These are phyloP conservation scores for Xiphophorus hellerii DNA, from an alignment of 2,113 vertebrate genomes.

Conservation along the genomic window DNA sequence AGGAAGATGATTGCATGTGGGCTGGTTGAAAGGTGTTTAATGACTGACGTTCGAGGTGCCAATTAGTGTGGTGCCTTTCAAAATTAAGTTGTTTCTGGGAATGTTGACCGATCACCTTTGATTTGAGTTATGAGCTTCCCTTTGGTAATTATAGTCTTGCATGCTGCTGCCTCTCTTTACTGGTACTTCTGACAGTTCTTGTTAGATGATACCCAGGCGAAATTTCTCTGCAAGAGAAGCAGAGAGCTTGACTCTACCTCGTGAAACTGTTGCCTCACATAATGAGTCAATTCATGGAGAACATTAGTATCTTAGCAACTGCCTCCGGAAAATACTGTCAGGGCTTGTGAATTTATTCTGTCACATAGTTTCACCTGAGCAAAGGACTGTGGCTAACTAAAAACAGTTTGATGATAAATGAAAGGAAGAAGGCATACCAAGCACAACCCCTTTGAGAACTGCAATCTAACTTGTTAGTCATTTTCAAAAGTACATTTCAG, in stretches of 20 bases:
- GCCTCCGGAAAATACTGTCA: conserved; percentile 46
- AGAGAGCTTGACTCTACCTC: conserved; percentile 46
- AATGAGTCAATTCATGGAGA: conserved; percentile 58
- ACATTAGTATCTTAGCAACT: conserved; percentile 72
- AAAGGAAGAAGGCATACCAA: conserved; percentile 24
- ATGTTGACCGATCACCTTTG: conserved; percentile 14
- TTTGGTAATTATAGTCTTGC: conserved; percentile 27
- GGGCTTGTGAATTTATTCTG: conserved; percentile 37
- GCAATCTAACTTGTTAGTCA: conserved; percentile 16
- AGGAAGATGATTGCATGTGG: conserved; percentile 13
- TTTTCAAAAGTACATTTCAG: conserved; percentile 6
- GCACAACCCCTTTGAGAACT: conserved; percentile 15
- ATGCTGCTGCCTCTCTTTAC: conserved; percentile 8
- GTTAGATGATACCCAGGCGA: conserved; percentile 42
- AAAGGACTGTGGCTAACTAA: conserved; percentile 23
- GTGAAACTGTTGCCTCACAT: conserved; percentile 48
- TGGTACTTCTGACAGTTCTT: conserved; percentile 35
- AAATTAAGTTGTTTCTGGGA: conserved; percentile 19
- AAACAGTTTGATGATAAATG: conserved; percentile 14
- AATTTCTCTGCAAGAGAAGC: conserved; percentile 32
- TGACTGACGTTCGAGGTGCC: background rate
- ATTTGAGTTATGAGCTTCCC: conserved; percentile 36
- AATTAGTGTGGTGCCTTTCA: conserved; percentile 14
- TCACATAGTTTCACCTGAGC: conserved; percentile 51
- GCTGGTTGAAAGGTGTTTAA: conserved; percentile 7